Percentiles rank a stretch among this genome's conserved stretches.
Evolutionary conservation across 2,888 invertebrate species (phyloP).

Genomic region (Mycogona germanica): DNA sequence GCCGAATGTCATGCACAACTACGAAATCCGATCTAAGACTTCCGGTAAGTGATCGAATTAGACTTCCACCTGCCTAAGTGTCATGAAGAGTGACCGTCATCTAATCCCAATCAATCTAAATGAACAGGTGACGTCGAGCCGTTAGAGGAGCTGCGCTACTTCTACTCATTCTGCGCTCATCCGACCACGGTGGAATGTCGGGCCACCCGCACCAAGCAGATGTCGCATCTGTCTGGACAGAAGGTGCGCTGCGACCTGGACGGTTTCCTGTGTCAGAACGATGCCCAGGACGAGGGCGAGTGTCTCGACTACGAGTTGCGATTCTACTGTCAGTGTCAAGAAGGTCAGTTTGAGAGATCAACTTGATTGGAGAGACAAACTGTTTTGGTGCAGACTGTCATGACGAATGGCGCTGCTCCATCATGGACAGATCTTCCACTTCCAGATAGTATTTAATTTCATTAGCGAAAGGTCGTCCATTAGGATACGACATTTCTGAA

Average conservation of each 20-base stretch:
- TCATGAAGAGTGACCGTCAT: background rate
- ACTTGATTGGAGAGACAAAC: background rate
- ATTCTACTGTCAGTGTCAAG: slow-evolving; percentile 26
- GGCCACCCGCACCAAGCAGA: slow-evolving; percentile 26
- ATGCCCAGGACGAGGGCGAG: slow-evolving; percentile 20
- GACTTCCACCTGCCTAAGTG: too few relatives aligned
- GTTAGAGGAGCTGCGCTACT: slow-evolving; percentile 26
- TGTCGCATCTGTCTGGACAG: slow-evolving; percentile 27
- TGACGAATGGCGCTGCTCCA: background rate
- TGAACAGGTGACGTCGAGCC: slow-evolving; percentile 22
- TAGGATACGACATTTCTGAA: too few relatives aligned
- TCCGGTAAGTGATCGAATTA: background rate
- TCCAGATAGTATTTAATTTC: too few relatives aligned
- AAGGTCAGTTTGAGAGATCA: background rate
- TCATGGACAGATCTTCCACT: too few relatives aligned
- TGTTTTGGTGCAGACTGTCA: background rate
- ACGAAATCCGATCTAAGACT: slow-evolving; percentile 11
- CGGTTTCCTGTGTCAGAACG: slow-evolving; percentile 24
- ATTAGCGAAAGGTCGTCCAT: too few relatives aligned
- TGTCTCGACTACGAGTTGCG: slow-evolving; percentile 28
- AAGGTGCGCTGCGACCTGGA: slow-evolving; percentile 20
- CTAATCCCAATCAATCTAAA: background rate
- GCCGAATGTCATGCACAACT: slow-evolving; percentile 20
- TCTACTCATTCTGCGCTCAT: slow-evolving; percentile 23
- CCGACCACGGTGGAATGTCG: slow-evolving; percentile 29